These are phyloP conservation scores for Heteromurus nitidus DNA, from an alignment of 2,888 invertebrate species.

Conservation along the genomic window DNA sequence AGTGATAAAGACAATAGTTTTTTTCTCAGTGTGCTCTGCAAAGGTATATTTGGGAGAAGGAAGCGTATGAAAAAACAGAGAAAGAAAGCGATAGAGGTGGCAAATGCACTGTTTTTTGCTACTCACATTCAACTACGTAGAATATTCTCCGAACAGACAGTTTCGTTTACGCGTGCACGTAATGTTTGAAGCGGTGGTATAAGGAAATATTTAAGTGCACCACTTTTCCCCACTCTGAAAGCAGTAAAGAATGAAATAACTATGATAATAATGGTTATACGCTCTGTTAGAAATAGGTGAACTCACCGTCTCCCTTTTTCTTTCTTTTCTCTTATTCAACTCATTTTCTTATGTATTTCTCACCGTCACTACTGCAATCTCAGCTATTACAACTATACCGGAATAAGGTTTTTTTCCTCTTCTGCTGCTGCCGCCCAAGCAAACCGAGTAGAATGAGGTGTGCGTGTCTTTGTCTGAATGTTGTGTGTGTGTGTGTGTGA, in stretches of 20 bases:
- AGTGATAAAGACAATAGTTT: slow-evolving; percentile 61
- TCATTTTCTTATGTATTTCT: slow-evolving; percentile 51
- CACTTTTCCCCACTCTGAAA: slow-evolving; percentile 51
- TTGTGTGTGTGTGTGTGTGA: background rate
- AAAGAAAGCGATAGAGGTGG: slow-evolving; percentile 40
- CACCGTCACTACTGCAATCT: slow-evolving; percentile 12
- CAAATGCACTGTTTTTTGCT: slow-evolving; percentile 36
- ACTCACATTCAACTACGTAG: background rate
- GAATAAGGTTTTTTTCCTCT: background rate
- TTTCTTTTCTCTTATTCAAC: slow-evolving; percentile 40
- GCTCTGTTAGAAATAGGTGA: slow-evolving; percentile 54
- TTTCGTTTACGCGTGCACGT: slow-evolving; percentile 52
- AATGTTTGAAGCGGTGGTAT: slow-evolving; percentile 52
- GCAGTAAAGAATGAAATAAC: slow-evolving; percentile 60
- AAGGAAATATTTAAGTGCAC: slow-evolving; percentile 57
- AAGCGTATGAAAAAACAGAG: slow-evolving; percentile 30
- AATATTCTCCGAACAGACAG: slow-evolving; percentile 19
- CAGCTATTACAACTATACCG: slow-evolving; percentile 18
- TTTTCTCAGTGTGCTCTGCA: too few relatives aligned
- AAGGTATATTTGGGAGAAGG: slow-evolving; percentile 45
- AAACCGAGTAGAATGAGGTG: background rate
- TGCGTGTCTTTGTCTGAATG: background rate
- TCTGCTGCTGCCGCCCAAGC: too few relatives aligned
- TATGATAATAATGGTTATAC: slow-evolving; percentile 61
- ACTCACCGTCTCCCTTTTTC: background rate